These are phyloP conservation scores for Crocuta crocuta DNA, from an alignment of 2,113 vertebrate species.

Conservation along the genomic window DNA sequence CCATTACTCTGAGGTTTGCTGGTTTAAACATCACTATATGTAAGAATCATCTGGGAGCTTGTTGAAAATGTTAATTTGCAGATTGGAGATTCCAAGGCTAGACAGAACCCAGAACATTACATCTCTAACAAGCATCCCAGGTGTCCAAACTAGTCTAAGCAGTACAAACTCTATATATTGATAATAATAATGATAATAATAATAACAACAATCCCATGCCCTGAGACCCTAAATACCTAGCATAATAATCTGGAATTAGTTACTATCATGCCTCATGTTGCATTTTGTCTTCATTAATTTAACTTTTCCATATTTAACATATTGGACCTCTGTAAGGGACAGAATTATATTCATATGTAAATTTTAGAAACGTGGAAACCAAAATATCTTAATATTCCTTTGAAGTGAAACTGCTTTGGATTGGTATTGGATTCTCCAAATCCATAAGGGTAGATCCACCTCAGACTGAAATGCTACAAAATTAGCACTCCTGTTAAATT, in stretches of 20 bases:
- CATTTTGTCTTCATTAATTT: conserved; percentile 45
- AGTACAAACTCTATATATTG: neutral
- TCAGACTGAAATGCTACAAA: neutral
- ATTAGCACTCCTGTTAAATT: neutral
- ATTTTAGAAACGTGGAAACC: conserved; percentile 22
- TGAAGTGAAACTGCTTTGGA: conserved; percentile 21
- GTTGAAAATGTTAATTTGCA: conserved; percentile 60
- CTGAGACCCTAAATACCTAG: neutral
- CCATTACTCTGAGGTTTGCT: conserved; percentile 55
- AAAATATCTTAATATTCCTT: conserved; percentile 36
- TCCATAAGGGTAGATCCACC: neutral
- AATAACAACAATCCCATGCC: neutral
- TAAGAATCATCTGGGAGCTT: conserved; percentile 26
- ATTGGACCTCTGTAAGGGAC: neutral
- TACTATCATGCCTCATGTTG: neutral
- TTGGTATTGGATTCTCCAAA: neutral
- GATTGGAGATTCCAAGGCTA: neutral
- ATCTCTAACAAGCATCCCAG: neutral
- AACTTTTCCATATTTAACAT: neutral
- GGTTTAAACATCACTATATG: conserved; percentile 1
- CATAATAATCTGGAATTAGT: conserved; percentile 33
- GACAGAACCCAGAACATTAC: neutral
- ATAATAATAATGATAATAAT: neutral
- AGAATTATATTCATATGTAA: neutral
- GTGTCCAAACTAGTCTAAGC: neutral